These are phyloP conservation scores for Notodonta dromedarius DNA, from an alignment of 2,888 invertebrate species.

Conservation along the genomic window DNA sequence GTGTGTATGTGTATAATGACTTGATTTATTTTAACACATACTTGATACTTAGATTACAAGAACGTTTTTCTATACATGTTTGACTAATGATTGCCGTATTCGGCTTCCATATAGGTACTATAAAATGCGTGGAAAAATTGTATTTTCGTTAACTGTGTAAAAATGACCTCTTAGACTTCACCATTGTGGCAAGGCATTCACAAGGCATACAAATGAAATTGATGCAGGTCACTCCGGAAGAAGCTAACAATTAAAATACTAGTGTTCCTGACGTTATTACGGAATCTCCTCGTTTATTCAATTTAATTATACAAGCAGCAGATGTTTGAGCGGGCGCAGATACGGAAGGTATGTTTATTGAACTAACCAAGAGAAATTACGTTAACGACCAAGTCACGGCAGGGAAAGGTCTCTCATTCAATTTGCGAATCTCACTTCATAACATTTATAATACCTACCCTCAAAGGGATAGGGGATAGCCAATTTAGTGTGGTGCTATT, in stretches of 20 bases:
- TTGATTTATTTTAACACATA: too few species aligned
- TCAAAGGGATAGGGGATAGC: not conserved
- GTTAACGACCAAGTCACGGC: not conserved
- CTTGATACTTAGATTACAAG: too few species aligned
- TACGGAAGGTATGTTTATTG: slow-evolving; percentile 1
- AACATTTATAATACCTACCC: not conserved
- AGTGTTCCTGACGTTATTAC: not conserved
- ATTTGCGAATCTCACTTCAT: slow-evolving; percentile 2
- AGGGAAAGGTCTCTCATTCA: slow-evolving; percentile 1
- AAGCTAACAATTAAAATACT: not conserved
- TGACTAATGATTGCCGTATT: too few species aligned
- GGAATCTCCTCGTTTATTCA: not conserved
- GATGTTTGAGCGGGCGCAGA: slow-evolving; percentile 2
- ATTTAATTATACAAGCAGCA: not conserved
- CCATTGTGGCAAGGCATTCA: too few species aligned
- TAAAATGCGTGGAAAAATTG: too few species aligned
- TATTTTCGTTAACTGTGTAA: too few species aligned
- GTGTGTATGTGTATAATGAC: too few species aligned
- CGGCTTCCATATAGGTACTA: too few species aligned
- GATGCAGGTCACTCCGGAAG: not conserved
- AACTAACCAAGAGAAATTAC: not conserved
- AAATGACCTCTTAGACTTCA: too few species aligned
- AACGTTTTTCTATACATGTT: too few species aligned
- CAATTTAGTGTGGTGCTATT: not conserved
- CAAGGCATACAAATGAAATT: not conserved